phyloP scores from a whole-genome alignment of 2,113 vertebrate genomes.

The Holacanthus passer region DNA sequence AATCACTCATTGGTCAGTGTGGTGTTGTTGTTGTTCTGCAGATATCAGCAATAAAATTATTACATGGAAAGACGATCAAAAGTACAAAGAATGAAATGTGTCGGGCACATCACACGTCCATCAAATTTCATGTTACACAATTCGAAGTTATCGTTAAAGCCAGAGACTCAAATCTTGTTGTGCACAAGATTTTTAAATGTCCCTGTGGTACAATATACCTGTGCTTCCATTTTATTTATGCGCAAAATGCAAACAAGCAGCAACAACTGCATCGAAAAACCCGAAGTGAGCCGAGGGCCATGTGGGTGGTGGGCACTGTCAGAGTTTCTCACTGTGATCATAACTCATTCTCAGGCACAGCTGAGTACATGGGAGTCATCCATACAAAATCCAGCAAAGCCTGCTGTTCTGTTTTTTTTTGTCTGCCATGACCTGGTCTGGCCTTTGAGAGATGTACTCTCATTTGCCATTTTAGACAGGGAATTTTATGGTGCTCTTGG shows the following conservation, averaged over 20 bases:
- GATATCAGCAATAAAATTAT: background rate
- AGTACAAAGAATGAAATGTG: background rate
- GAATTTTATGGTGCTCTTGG: constrained; percentile 34
- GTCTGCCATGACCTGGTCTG: constrained; percentile 67
- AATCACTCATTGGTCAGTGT: background rate
- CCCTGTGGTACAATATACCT: background rate
- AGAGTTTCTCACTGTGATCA: constrained; percentile 65
- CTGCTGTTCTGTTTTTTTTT: constrained; percentile 30
- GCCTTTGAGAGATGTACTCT: constrained; percentile 62
- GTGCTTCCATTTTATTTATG: background rate
- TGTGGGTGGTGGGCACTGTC: constrained; percentile 63
- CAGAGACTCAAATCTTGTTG: background rate
- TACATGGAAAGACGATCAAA: background rate
- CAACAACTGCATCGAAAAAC: constrained; percentile 5
- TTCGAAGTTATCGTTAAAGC: background rate
- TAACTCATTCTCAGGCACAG: constrained; percentile 81
- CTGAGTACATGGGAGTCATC: constrained; percentile 75
- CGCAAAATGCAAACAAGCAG: constrained; percentile 27
- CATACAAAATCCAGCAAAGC: constrained; percentile 73
- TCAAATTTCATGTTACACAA: background rate
- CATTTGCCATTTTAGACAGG: constrained; percentile 45
- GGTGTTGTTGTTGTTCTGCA: background rate
- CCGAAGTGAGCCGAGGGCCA: constrained; percentile 25
- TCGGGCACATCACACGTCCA: background rate
- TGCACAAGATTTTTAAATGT: background rate